These are phyloP conservation scores for Monarcha castaneiventris DNA, from an alignment of 2,113 vertebrate genomes.

Conservation along the genomic window DNA sequence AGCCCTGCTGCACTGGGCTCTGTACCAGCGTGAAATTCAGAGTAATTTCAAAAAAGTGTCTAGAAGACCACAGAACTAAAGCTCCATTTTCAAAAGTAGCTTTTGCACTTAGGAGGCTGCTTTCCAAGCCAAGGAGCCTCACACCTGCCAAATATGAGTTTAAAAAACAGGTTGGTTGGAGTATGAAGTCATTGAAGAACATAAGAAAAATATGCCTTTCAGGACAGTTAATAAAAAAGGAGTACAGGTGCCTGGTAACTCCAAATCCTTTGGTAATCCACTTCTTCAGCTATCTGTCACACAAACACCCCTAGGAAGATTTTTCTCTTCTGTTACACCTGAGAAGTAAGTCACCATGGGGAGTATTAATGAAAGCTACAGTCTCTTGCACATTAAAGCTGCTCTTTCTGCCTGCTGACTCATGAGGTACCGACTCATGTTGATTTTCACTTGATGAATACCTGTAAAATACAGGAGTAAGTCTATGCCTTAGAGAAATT, in stretches of 20 bases:
- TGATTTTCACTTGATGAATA: neutral
- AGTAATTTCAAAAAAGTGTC: constrained; percentile 37
- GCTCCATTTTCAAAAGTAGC: constrained; percentile 40
- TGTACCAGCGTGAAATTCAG: constrained; percentile 3
- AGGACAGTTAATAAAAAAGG: neutral
- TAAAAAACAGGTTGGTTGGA: constrained; percentile 28
- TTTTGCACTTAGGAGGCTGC: constrained; percentile 20
- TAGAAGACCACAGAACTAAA: constrained; percentile 38
- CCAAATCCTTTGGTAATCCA: neutral
- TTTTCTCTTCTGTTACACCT: neutral
- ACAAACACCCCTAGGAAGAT: neutral
- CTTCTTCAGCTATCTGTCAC: neutral
- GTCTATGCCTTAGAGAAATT: neutral
- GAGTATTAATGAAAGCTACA: neutral
- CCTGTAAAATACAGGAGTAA: neutral
- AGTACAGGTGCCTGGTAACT: neutral
- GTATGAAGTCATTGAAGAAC: constrained; percentile 29
- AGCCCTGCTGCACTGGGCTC: constrained; percentile 26
- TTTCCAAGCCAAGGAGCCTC: constrained; percentile 30
- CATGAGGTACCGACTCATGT: neutral
- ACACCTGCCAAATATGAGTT: constrained; percentile 11
- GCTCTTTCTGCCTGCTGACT: neutral
- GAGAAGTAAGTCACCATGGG: neutral
- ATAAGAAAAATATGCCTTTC: neutral
- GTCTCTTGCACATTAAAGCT: neutral